Evolutionary conservation across 2,113 vertebrate species (phyloP).

Genomic region (Cacatua alba): DNA sequence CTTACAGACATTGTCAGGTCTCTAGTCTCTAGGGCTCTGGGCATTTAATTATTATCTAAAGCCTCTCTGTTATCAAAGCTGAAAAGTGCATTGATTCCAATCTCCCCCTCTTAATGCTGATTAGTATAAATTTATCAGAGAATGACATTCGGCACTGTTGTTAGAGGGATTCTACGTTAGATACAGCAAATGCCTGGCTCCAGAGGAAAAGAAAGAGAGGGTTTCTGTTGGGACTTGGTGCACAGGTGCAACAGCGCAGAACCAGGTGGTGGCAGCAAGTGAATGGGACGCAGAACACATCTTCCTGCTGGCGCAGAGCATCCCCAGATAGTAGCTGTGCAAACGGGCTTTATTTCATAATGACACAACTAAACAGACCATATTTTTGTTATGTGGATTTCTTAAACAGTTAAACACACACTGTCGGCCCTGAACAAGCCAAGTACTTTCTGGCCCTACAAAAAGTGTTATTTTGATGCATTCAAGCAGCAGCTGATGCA

Average conservation of each 20-base stretch:
- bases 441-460: background rate
- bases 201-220: background rate
- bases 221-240: background rate
- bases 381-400: background rate
- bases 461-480: background rate
- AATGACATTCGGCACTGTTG: background rate
- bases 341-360: background rate
- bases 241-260: fast-evolving
- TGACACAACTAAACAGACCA: fast-evolving
- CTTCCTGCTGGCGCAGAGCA: background rate
- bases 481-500: background rate
- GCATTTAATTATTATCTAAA: constrained; percentile 40
- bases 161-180: background rate
- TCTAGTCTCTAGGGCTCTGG: background rate
- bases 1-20: background rate
- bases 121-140: background rate
- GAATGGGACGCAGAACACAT: fast-evolving
- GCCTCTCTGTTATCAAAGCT: constrained; percentile 18
- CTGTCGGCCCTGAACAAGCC: background rate
- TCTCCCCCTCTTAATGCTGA: background rate
- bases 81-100: constrained; percentile 28
- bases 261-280: background rate
- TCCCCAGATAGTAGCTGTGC: background rate
- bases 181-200: background rate
- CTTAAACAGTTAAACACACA: background rate